A percentile compares a stretch with the other conserved stretches of the same genome.
These are phyloP conservation scores for Ostrea denselamellosa DNA, from an alignment of 1,140 invertebrate genomes.

Conservation along the genomic window DNA sequence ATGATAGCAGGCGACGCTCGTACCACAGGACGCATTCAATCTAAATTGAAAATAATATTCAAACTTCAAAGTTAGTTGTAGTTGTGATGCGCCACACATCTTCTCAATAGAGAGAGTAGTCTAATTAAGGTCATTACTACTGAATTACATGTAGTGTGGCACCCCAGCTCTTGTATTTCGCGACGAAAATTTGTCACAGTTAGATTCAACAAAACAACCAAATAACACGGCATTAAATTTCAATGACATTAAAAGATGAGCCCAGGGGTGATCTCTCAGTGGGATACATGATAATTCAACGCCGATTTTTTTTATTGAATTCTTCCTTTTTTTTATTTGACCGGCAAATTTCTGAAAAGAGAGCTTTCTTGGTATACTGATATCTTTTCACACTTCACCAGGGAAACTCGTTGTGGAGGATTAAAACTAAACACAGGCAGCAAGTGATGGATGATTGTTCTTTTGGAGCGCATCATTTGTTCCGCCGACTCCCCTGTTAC, in stretches of 20 bases:
- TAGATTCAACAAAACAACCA: slow-evolving; percentile 43
- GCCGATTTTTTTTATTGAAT: slow-evolving; percentile 21
- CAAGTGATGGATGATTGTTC: slow-evolving; percentile 28
- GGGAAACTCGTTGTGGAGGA: not conserved
- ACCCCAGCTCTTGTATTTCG: slow-evolving; percentile 21
- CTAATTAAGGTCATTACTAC: slow-evolving; percentile 27
- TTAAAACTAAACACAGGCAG: not conserved
- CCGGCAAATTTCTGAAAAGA: slow-evolving; percentile 3
- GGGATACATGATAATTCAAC: slow-evolving; percentile 40
- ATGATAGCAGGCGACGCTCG: slow-evolving; percentile 15
- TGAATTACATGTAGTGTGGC: slow-evolving; percentile 25
- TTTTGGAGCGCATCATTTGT: not conserved
- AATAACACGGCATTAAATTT: slow-evolving; percentile 28
- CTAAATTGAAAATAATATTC: slow-evolving; percentile 37
- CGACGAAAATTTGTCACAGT: slow-evolving; percentile 35
- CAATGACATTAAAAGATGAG: slow-evolving; percentile 40
- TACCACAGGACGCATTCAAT: slow-evolving; percentile 20
- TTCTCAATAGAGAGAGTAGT: not conserved
- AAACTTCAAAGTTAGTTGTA: slow-evolving; percentile 27
- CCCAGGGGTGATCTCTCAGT: slow-evolving; percentile 31
- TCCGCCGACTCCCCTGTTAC: not conserved
- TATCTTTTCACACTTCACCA: slow-evolving; percentile 30
- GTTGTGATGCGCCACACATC: slow-evolving; percentile 9
- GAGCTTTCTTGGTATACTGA: not conserved
- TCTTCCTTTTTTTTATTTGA: not conserved